Conservation (phyloP, 2,113 vertebrate genomes). For the Burhinus bistriatus region DNA sequence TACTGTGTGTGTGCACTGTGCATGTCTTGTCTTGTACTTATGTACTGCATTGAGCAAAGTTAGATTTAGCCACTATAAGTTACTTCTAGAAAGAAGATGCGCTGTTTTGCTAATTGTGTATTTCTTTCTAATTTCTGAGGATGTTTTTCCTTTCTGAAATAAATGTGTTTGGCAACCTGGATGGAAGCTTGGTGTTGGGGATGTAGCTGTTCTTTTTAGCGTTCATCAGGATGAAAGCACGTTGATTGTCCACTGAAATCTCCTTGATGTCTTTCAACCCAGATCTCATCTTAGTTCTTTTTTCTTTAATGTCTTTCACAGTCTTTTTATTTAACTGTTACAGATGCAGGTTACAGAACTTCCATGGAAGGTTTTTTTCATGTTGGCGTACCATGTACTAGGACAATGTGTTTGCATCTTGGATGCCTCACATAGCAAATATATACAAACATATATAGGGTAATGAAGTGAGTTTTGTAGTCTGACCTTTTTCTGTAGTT, state of each 20-base stretch:
- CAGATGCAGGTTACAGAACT: not conserved
- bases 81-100: not conserved
- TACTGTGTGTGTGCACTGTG: not conserved
- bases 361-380: not conserved
- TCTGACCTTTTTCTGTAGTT: not conserved
- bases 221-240: not conserved
- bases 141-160: not conserved
- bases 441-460: not conserved
- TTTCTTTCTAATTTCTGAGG: not conserved
- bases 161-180: not conserved
- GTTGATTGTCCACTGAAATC: not conserved
- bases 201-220: not conserved
- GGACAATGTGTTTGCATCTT: not conserved
- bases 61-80: not conserved
- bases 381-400: accelerated
- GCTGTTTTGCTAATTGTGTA: not conserved
- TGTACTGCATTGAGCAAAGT: not conserved
- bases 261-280: not conserved
- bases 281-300: not conserved
- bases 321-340: not conserved
- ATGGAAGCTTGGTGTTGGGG: not conserved
- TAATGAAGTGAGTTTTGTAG: not conserved
- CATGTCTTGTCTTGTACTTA: not conserved
- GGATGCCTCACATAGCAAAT: not conserved
- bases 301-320: not conserved